Evolutionary conservation across 1,140 invertebrate species (phyloP), one percentile per base, ranked within the genome.

Genomic region (Pantala flavescens): DNA sequence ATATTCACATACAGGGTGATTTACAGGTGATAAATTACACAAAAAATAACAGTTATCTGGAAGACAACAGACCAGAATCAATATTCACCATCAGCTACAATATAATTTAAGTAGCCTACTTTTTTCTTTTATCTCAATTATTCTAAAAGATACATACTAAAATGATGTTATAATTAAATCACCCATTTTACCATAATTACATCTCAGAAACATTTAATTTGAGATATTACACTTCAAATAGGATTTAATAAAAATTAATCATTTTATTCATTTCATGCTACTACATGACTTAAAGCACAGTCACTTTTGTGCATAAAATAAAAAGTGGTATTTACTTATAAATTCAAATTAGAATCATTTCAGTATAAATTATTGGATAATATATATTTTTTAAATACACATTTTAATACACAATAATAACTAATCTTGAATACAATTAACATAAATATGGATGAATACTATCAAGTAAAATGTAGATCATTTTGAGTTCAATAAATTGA

Each of bases 41-140:
- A 63, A 63, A 63, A 63, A 63, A 63, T 63, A 63, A 63, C 49
- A 63, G 49, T 63, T 63, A 63, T 63, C 49, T 63, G 49, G 49
- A 63, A 63, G 49, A 63, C 49, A 63, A 63, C 49, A 63, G 49
- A 63, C 49, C 49, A 63, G 49, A 63, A 63, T 63, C 49, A 63
- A 63, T 19, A 16, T 12, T 63, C 9, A 7, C n/a, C 14, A 19
- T 63, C 49, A 63, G 14, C 49, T 63, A 63, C 49, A 63, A 12
- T 21, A 63, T 63, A 63, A 7, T 63, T 7, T 7, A 63, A 63
- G 49, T 63, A 63, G 49, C 49, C 49, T 63, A 63, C 49, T 7
- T 19, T 63, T 7, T 12, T 16, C 49, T 12, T 21, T 63, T 63
- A 63, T 14, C n/a, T 63, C 49, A 63, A 21, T 3, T 63, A 63